Conservation (phyloP, 2,113 vertebrate genomes). For the Myanophis thanlyinensis region DNA sequence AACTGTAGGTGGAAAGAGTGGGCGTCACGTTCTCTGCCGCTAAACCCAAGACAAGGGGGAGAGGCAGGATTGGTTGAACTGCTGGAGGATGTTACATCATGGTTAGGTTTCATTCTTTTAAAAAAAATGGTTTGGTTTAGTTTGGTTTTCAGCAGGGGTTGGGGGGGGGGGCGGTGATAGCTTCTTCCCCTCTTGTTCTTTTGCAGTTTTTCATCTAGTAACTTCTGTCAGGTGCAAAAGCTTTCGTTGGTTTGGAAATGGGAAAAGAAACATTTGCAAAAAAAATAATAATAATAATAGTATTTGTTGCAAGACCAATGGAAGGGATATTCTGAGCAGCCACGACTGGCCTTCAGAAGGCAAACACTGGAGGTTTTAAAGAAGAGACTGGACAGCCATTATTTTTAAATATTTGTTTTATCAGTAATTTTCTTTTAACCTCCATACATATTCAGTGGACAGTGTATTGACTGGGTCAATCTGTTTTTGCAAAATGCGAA, state of each 20-base stretch:
- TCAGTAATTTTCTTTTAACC: no score
- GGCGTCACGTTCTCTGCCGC: not conserved
- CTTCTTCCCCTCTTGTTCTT: not conserved
- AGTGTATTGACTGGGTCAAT: no score
- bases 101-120: not conserved
- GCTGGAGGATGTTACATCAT: not conserved
- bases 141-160: not conserved
- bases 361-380: no score
- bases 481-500: no score
- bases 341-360: no score
- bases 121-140: not conserved
- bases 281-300: no score
- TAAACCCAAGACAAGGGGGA: not conserved
- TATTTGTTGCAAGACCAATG: not conserved
- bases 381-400: no score
- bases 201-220: not conserved
- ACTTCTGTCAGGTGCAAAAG: not conserved
- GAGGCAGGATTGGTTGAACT: not conserved
- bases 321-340: not conserved
- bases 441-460: no score
- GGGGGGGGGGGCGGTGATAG: no score
- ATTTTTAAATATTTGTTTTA: no score
- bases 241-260: not conserved
- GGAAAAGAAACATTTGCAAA: not conserved
- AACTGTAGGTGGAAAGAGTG: not conserved